Evolutionary conservation across 1,140 invertebrate species (phyloP), one percentile per base, ranked within the genome.

Genomic region (Pinna nobilis): DNA sequence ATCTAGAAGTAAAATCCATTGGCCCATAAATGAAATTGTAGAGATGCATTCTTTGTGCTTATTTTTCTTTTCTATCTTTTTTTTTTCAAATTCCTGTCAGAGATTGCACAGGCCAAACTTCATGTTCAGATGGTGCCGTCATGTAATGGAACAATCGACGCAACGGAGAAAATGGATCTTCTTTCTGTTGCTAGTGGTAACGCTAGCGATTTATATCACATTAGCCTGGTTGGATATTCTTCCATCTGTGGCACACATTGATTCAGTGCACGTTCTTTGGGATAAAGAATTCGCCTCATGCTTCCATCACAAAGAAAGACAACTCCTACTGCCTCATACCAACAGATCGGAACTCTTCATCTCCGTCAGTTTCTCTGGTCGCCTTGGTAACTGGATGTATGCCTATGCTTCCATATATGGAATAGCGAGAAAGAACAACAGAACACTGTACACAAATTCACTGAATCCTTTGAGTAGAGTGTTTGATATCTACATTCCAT

Each of bases 311-410:
- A 30, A 30, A 3, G 28, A 64, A 1, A 32, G 6, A 23, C 20
- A 59, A 30, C 2, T n/a, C 4, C n/a, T 5, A 13, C 44, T 61
- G 25, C 33, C 47, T 15, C 3, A 41, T 4, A 3, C 37, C 7
- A 39, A 44, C 5, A 4, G 37, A 20, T 18, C 47, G 2, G 37
- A 41, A 15, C 13, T 47, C n/a, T 72, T 65, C n/a, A 23, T 74
- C 3, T 72, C 73, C 0, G 57, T 61, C 2, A 49, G 41, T 32
- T 35, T 68, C 0, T 33, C 30, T 9, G 80, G 77, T 30, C 51
- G 77, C 9, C 65, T 78, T 32, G 79, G 77, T 11, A 79, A 82
- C 63, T 75, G 74, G 63, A 67, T 78, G 72, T 78, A 77, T 67
- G 63, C 67, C 28, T 78, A 76, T 57, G 76, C 76, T 11, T 78